A percentile compares a stretch with the other conserved stretches of the same genome.
These are phyloP conservation scores for Tridacna crocea DNA, from an alignment of 2,888 invertebrate genomes.

Conservation along the genomic window DNA sequence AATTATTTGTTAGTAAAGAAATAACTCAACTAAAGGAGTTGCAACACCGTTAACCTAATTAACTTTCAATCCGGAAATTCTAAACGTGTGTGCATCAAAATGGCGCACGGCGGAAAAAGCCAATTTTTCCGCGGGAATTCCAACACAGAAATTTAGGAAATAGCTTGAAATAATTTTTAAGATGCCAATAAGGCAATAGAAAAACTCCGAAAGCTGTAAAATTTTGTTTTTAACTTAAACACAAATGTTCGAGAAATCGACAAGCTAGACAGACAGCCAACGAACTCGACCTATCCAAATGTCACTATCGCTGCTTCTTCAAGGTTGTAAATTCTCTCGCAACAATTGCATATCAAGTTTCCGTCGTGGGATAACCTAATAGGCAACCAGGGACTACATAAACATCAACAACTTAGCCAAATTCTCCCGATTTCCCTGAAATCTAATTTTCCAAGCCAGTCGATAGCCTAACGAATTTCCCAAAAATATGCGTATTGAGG, in stretches of 20 bases:
- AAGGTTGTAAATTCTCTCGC: not conserved
- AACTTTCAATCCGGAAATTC: not conserved
- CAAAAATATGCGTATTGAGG: constrained; percentile 8
- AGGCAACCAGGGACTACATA: not conserved
- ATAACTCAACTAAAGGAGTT: not conserved
- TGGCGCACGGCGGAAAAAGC: not conserved
- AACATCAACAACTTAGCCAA: too few species aligned
- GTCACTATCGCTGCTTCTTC: constrained; percentile 4
- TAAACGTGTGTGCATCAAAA: not conserved
- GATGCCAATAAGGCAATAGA: not conserved
- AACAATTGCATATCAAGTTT: not conserved
- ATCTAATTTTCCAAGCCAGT: not conserved
- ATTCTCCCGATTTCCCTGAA: not conserved
- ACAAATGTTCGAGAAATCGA: too few species aligned
- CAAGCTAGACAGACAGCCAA: not conserved
- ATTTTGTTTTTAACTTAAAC: too few species aligned
- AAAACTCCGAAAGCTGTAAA: not conserved
- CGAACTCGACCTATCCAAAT: not conserved
- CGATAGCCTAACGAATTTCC: not conserved
- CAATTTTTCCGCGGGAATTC: not conserved
- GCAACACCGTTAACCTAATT: not conserved
- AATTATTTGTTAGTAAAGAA: not conserved
- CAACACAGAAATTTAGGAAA: not conserved
- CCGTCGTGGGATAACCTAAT: not conserved
- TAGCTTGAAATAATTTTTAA: not conserved